Base-by-base conservation (phyloP, 1,140 invertebrate genomes). In the Macrocentrus cingulum region DNA sequence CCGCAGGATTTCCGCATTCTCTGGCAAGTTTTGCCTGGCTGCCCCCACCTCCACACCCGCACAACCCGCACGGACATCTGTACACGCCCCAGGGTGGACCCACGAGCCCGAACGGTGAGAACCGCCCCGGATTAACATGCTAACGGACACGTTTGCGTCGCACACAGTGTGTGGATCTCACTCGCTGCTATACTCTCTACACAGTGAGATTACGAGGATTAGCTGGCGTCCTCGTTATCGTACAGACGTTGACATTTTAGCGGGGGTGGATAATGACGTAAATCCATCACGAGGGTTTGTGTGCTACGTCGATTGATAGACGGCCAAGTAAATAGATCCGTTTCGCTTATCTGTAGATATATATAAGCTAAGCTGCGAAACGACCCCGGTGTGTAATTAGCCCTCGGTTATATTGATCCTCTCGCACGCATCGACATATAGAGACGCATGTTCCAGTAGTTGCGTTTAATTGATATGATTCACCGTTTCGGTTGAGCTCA, bases 11-110 rank as follows among this genome's bases (percentile, higher is more conserved):
- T 64, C 75, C 76, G 46, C 76, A 78, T 67, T 72, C 73, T 11
- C 64, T 80, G n/a, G 71, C 76, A 2, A 70, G 78, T 0, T 80
- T 80, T 60, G 75, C 76, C 49, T 80, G 76, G 78, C 59, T 79
- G 29, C 78, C 78, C 45, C 77, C 76, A 63, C 78, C 76, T 3
- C 76, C 78, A 16, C 77, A 79, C 55, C 75, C 77, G 2, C 78
- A 79, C 61, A 79, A 75, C 65, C 75, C 75, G 11, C 76, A 79
- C 44, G 74, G 75, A 64, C 77, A 80, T 54, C 74, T 80, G 22
- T 80, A 79, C 63, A 71, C 71, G 3, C 69, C 76, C 1, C 75
- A 77, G 42, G 75, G 74, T 36, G 76, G 73, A 61, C 71, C 77
- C 0, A 77, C 76, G 15, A 80, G 78, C 65, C 78, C 78, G 1